These are phyloP conservation scores for Alauda arvensis DNA, from an alignment of 2,797 vertebrate species.

Conservation along the genomic window DNA sequence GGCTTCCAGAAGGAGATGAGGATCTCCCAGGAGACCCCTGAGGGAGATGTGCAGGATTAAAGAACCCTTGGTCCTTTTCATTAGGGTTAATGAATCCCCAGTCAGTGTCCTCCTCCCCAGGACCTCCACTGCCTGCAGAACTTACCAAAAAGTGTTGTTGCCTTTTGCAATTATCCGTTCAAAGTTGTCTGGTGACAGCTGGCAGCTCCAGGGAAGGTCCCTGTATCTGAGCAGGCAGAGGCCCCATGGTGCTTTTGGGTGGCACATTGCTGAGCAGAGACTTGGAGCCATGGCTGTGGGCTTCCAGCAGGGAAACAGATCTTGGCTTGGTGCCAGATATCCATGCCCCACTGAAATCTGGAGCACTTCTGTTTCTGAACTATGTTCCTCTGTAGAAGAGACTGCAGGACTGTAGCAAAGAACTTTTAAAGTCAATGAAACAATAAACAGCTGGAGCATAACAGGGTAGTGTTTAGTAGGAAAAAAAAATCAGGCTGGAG, in stretches of 20 bases:
- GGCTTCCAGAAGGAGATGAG: background rate
- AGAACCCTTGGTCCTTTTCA: background rate
- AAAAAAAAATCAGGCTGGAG: background rate
- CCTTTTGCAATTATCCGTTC: background rate
- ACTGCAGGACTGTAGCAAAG: background rate
- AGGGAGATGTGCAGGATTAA: background rate
- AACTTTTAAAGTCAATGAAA: background rate
- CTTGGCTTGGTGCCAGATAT: fast-evolving
- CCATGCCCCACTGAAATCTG: background rate
- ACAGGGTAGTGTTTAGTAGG: background rate
- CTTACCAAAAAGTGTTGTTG: background rate
- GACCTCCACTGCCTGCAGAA: background rate
- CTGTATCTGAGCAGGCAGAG: background rate
- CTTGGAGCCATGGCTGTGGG: fast-evolving
- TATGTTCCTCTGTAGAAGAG: background rate
- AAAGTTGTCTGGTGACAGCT: background rate
- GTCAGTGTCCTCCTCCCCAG: background rate
- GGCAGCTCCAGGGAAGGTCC: background rate
- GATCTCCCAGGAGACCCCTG: background rate
- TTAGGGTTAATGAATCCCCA: background rate
- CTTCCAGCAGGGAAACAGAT: background rate
- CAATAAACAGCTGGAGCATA: background rate
- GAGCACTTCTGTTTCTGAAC: background rate
- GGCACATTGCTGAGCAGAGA: background rate
- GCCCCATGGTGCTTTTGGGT: background rate